Percentiles rank a stretch among this genome's conserved stretches.
These are phyloP conservation scores for Abrostola triplasia DNA, from an alignment of 2,888 invertebrate genomes.

Conservation along the genomic window DNA sequence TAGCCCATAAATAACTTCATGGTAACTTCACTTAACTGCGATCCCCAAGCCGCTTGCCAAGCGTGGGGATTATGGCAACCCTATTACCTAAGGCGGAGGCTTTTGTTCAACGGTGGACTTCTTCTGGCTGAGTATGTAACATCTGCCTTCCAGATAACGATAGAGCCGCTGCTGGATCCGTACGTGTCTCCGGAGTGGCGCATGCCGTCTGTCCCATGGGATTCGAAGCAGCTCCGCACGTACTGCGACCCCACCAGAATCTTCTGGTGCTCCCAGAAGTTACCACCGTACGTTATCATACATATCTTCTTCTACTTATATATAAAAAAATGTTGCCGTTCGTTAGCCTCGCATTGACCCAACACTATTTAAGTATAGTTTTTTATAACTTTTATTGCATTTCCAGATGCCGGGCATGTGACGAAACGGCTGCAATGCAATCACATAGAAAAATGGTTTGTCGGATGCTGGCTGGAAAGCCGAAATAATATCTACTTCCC, in stretches of 20 bases:
- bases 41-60: too few species aligned
- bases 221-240: slow-evolving; percentile 61
- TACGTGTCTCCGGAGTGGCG: slow-evolving; percentile 73
- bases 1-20: too few species aligned
- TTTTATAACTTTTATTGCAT: slow-evolving; percentile 3
- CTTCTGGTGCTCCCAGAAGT: slow-evolving; percentile 66
- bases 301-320: too few species aligned
- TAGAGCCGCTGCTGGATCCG: slow-evolving; percentile 52
- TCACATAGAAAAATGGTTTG: slow-evolving; percentile 47
- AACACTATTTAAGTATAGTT: too few species aligned
- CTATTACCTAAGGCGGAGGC: too few species aligned
- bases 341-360: too few species aligned
- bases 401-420: slow-evolving; percentile 58
- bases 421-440: slow-evolving; percentile 39
- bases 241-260: slow-evolving; percentile 61
- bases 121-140: too few species aligned
- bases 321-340: too few species aligned
- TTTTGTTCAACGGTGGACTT: too few species aligned
- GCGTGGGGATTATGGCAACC: too few species aligned
- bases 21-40: too few species aligned
- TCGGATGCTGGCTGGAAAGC: slow-evolving; percentile 13
- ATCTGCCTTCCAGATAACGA: slow-evolving; percentile 61
- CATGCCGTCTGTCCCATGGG: slow-evolving; percentile 68
- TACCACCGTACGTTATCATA: slow-evolving; percentile 46
- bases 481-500: neutral